phyloP scores from a whole-genome alignment of 2,113 vertebrate species.

The Tympanuchus pallidicinctus region DNA sequence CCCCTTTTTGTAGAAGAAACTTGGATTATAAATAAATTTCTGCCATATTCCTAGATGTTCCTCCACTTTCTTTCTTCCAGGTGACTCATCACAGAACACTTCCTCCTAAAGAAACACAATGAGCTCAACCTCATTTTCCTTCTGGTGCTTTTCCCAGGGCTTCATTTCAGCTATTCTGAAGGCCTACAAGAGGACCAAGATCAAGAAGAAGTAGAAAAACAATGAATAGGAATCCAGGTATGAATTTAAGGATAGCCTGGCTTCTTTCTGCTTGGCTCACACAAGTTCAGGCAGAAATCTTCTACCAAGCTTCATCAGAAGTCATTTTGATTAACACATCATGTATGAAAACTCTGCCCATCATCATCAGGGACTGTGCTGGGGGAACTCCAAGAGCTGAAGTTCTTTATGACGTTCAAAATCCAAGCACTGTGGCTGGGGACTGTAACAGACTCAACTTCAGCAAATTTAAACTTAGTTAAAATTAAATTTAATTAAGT shows the following conservation, averaged over 20 bases:
- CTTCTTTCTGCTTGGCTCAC: background rate
- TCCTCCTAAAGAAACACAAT: background rate
- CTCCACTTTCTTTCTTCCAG: background rate
- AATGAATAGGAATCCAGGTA: background rate
- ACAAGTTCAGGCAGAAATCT: background rate
- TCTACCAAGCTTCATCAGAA: background rate
- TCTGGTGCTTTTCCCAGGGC: background rate
- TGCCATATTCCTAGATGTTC: background rate
- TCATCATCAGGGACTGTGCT: background rate
- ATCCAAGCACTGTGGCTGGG: background rate
- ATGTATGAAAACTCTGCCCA: background rate
- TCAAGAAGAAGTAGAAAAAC: background rate
- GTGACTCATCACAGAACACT: background rate
- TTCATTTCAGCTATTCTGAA: background rate
- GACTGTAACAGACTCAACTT: background rate
- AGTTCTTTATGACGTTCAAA: background rate
- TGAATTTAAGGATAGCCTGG: background rate
- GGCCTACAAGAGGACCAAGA: background rate
- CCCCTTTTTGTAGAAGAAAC: background rate
- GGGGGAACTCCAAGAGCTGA: rapidly evolving
- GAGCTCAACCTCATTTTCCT: background rate
- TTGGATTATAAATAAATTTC: background rate
- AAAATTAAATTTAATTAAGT: constrained; percentile 5
- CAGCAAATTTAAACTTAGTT: background rate
- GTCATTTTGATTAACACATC: background rate